Percentiles rank a stretch among this genome's conserved stretches.
Conservation (phyloP, 2,113 vertebrate species). For the Callorhinus ursinus region DNA sequence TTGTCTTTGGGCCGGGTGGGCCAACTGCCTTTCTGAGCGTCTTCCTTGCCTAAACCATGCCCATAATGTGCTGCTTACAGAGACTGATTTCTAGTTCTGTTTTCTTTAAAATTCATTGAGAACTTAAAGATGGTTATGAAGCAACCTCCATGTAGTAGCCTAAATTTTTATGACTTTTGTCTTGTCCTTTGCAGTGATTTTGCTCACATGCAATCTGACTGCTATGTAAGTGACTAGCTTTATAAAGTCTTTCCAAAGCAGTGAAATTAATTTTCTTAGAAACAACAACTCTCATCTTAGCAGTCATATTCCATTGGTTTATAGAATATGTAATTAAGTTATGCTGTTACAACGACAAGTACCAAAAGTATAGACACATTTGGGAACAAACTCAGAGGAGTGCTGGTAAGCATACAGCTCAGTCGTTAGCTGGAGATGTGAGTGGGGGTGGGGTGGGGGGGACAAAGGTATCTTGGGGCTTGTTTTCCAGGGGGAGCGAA, state of each 20-base stretch:
- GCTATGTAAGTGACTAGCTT: not conserved
- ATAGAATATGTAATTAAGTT: constrained; percentile 23
- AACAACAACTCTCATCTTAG: constrained; percentile 6
- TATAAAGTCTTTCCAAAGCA: constrained; percentile 43
- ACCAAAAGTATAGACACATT: not conserved
- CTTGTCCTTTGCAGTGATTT: constrained; percentile 34
- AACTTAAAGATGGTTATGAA: constrained; percentile 37
- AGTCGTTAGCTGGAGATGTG: not conserved
- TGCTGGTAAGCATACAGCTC: not conserved
- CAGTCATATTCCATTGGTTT: constrained; percentile 36
- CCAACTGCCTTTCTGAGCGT: not conserved
- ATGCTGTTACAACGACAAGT: not conserved
- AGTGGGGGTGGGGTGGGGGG: too few relatives aligned
- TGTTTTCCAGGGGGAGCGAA: not conserved
- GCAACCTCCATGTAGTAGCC: not conserved
- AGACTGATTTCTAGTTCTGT: constrained; percentile 1
- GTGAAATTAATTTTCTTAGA: constrained; percentile 54
- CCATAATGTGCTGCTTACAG: not conserved
- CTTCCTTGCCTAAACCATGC: not conserved
- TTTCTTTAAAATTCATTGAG: constrained; percentile 13
- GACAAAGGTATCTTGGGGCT: not conserved
- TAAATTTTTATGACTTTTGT: constrained; percentile 5
- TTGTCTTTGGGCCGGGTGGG: not conserved
- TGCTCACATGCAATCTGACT: constrained; percentile 29
- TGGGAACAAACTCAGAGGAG: not conserved